Base-by-base conservation (phyloP, 2,888 invertebrate genomes). In the Habrosyne pyritoides region DNA sequence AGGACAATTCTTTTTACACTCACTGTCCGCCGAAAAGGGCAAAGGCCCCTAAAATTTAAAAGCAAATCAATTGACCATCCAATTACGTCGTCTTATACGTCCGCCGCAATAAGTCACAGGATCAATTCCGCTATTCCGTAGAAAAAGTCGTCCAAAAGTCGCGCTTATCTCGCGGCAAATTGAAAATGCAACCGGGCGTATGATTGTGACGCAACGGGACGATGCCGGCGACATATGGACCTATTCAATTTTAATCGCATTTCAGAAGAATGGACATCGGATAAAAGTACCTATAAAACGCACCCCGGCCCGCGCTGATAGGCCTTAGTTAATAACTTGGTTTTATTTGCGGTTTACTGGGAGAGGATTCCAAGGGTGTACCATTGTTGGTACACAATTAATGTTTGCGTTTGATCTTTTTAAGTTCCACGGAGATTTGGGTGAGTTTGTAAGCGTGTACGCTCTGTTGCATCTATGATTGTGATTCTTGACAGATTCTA, bases 221-320 rank as follows among this genome's bases (percentile, higher is more conserved):
- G 74, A 77, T 87, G 88, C 83, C 78, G 75, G 76, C 86, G 90
- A 89, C 91, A 91, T 91, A 91, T 87, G 91, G 90, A 89, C 82
- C 91, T 89, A 91, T 92, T 89, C 91, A 91, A 90, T 91, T 91
- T 91, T 92, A 91, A 92, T 92, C 91, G 90, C 83, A 92, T 92
- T 90, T 89, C 87, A 88, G 89, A 90, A 91, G 89, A 91, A 91
- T 91, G 89, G 91, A 87, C 89, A 87, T 80, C 82, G 86, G 84
- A 91, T 92, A 89, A 89, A 84, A 84, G 90, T 84, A 83, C 83
- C 79, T 81, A 85, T 86, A 85, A 86, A 87, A 85, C 79, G 82
- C 76, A 80, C 81, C 80, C 81, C 82, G 79, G 73, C 75, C 74
- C 73, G 72, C 72, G 70, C 69, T 71, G 84, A 84, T 87, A 85